Evolutionary conservation across 2,797 vertebrate species (phyloP), one percentile per base, ranked within the genome.

Genomic region (Acipenser transmontanus): DNA sequence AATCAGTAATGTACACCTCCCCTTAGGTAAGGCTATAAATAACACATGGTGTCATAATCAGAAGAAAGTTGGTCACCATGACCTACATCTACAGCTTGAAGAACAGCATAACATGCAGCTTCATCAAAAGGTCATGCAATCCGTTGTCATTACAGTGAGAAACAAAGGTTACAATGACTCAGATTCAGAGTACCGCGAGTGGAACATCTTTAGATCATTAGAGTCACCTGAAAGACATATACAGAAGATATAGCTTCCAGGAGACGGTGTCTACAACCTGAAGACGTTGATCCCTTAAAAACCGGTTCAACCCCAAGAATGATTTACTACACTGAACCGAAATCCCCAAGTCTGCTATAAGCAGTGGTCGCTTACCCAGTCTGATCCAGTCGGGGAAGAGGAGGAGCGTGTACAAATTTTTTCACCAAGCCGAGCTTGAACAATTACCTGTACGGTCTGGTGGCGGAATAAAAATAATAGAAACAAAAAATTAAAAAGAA

Each of bases 401-500:
- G 94, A 95, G 0, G 97, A 99, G 60, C 93, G 92, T 65, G 95
- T 99, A 75, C 91, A 94, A 73, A 99, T 97, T 80, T 98, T 99
- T 80, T 99, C 96, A 75, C 97, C 97, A 1, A 99, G 93, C 65
- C 97, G 93, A 71, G 95, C 94, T 86, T 99, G 97, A 72, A 99
- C 97, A 74, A 99, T 99, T 74, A 99, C 96, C 85, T 99, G 97
- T 63, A 98, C 96, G 0, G 96, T 95, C 97, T 99, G 71, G 61
- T 81, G 61, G 66, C 14, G 59, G 7, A 65, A 48, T 78, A 80
- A 59, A 1, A 71, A 77, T 52, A 1, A 59, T 48, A 65, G 6
- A 64, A 10, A 49, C 34, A 3, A 34, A 34, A 34, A 34, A 34
- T 34, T 34, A 34, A 34, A 34, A 3, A 34, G 34, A 34, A 34